Conservation (phyloP, 2,888 invertebrate species). For the Clusia tigrina region DNA sequence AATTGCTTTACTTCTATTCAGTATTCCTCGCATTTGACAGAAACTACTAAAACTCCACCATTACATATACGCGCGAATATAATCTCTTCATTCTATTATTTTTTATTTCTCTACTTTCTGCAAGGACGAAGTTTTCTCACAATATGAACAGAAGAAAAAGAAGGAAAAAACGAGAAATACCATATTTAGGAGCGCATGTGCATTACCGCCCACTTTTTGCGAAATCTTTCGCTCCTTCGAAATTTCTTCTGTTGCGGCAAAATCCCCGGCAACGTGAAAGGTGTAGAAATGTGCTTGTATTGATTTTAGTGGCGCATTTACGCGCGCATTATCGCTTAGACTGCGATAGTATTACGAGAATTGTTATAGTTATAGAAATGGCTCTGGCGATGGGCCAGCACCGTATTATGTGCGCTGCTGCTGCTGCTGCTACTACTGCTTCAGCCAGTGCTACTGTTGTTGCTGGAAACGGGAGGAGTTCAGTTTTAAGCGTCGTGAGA, state of each 20-base stretch:
- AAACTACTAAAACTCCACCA: too few relatives aligned
- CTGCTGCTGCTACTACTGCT: not conserved
- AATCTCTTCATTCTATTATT: too few relatives aligned
- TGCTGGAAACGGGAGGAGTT: constrained; percentile 4
- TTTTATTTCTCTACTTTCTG: too few relatives aligned
- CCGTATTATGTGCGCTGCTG: not conserved
- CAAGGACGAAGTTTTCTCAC: too few relatives aligned
- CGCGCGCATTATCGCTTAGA: constrained; percentile 63
- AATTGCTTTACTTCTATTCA: too few relatives aligned
- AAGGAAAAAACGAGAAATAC: not conserved
- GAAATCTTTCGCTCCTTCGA: constrained; percentile 15
- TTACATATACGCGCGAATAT: too few relatives aligned
- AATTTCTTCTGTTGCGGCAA: constrained; percentile 20
- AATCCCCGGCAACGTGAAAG: constrained; percentile 14
- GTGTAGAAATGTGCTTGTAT: constrained; percentile 45
- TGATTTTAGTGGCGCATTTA: constrained; percentile 64
- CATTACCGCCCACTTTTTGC: constrained; percentile 48
- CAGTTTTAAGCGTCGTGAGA: not conserved
- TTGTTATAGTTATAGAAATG: constrained; percentile 59
- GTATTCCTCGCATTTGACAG: too few relatives aligned
- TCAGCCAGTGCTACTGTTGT: not conserved
- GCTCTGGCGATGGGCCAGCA: constrained; percentile 45
- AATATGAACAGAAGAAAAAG: too few relatives aligned
- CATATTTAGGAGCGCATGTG: constrained; percentile 53
- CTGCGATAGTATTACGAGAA: constrained; percentile 60